Percentiles rank a stretch among this genome's conserved stretches.
Conservation (phyloP, 2,113 vertebrate species). For the Psittacula cyanocephala region DNA sequence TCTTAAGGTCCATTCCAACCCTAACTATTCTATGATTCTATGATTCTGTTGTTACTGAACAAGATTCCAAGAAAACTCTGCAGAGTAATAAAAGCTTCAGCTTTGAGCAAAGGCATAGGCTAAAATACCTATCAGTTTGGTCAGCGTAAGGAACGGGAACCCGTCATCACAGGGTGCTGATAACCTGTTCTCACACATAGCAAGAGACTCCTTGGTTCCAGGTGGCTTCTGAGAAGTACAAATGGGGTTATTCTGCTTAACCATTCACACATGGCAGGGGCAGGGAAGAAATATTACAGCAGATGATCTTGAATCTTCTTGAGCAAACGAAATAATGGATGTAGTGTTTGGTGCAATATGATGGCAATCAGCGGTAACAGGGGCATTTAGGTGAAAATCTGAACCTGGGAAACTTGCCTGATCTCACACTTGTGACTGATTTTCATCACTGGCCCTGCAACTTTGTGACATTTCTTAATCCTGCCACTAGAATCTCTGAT, state of each 20-base stretch:
- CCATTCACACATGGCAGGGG: not conserved
- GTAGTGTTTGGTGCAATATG: not conserved
- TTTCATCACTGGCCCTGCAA: not conserved
- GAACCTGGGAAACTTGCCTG: not conserved
- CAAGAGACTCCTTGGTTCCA: not conserved
- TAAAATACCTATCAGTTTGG: rapidly evolving
- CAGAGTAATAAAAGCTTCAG: not conserved
- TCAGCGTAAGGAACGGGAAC: not conserved
- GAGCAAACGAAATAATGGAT: not conserved
- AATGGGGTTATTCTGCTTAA: not conserved
- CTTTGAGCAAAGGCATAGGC: not conserved
- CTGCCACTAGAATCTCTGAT: not conserved
- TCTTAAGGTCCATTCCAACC: no score
- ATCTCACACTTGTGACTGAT: not conserved
- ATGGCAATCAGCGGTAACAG: not conserved
- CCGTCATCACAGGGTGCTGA: not conserved
- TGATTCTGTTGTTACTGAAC: not conserved
- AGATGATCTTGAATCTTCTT: not conserved
- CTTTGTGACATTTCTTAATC: not conserved
- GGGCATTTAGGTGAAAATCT: not conserved
- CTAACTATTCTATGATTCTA: no score
- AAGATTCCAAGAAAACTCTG: not conserved
- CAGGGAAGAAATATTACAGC: not conserved
- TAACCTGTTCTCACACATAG: not conserved
- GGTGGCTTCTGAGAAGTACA: not conserved